Evolutionary conservation across 2,888 invertebrate species (phyloP).

Genomic region (Phalangium opilio): DNA sequence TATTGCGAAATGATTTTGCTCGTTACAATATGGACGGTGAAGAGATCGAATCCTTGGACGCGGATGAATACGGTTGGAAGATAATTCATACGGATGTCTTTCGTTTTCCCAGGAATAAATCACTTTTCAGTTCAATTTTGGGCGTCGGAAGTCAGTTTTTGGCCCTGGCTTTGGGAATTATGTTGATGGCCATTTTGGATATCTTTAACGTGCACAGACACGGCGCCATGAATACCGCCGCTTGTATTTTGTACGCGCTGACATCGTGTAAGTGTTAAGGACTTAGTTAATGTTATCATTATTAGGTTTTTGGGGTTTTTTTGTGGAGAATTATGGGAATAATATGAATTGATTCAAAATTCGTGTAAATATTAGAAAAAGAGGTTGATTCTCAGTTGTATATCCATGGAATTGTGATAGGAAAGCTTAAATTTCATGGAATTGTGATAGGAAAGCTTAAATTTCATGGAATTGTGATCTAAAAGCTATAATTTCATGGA

Average conservation of each 20-base stretch:
- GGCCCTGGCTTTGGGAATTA: constrained; percentile 34
- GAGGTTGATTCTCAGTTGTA: too few relatives aligned
- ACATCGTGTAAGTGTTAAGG: constrained; percentile 35
- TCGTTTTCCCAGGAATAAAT: constrained; percentile 33
- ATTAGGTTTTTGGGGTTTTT: too few relatives aligned
- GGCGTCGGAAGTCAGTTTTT: constrained; percentile 38
- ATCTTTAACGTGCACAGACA: constrained; percentile 37
- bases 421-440: too few relatives aligned
- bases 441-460: too few relatives aligned
- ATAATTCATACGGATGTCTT: constrained; percentile 38
- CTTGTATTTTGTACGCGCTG: constrained; percentile 36
- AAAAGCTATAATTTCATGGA: too few relatives aligned
- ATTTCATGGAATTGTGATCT: too few relatives aligned
- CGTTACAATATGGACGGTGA: constrained; percentile 35
- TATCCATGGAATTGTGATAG: too few relatives aligned
- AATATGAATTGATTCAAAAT: too few relatives aligned
- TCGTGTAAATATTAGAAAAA: too few relatives aligned
- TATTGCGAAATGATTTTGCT: constrained; percentile 36
- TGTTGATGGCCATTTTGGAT: constrained; percentile 35
- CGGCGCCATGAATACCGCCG: constrained; percentile 35
- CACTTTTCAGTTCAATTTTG: constrained; percentile 36
- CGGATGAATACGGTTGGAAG: constrained; percentile 39
- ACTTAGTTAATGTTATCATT: too few relatives aligned
- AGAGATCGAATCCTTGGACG: constrained; percentile 32
- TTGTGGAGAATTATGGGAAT: too few relatives aligned